These are phyloP conservation scores for Periophthalmus magnuspinnatus DNA, from an alignment of 2,797 vertebrate species.

Conservation along the genomic window DNA sequence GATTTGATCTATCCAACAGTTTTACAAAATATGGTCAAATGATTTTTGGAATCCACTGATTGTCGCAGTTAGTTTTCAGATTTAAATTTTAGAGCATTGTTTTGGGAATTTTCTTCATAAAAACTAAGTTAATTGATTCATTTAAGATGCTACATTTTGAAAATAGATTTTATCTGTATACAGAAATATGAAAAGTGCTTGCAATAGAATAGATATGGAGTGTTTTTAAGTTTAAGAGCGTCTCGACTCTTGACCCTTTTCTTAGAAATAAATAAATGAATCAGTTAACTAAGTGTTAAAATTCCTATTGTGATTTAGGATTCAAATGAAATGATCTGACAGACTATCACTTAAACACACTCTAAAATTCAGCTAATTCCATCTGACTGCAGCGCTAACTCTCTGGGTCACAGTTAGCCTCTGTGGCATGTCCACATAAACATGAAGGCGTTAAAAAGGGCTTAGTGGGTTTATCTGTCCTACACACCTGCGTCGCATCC, in stretches of 20 bases:
- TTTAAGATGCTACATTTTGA: too few species aligned
- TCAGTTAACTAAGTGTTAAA: neutral
- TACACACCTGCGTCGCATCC: neutral
- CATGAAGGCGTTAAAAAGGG: neutral
- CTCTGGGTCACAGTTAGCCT: conserved; percentile 3
- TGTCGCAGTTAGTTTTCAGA: neutral
- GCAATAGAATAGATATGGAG: too few species aligned
- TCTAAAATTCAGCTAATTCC: neutral
- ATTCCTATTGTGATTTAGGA: neutral
- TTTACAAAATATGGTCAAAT: neutral
- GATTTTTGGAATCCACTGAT: neutral
- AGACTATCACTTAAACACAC: neutral
- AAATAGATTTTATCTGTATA: too few species aligned
- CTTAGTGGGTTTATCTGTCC: neutral
- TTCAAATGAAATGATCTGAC: neutral
- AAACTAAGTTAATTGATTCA: too few species aligned
- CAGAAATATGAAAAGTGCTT: too few species aligned
- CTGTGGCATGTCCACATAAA: conserved; percentile 1
- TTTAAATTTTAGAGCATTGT: neutral
- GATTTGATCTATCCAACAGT: neutral
- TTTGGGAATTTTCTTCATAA: too few species aligned
- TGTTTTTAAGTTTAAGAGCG: neutral
- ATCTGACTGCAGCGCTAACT: neutral
- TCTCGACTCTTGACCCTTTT: neutral
- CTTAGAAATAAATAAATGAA: too few species aligned